Percentiles rank a stretch among this genome's conserved stretches.
Evolutionary conservation across 2,888 invertebrate species (phyloP).

Genomic region (Antheraea yamamai): DNA sequence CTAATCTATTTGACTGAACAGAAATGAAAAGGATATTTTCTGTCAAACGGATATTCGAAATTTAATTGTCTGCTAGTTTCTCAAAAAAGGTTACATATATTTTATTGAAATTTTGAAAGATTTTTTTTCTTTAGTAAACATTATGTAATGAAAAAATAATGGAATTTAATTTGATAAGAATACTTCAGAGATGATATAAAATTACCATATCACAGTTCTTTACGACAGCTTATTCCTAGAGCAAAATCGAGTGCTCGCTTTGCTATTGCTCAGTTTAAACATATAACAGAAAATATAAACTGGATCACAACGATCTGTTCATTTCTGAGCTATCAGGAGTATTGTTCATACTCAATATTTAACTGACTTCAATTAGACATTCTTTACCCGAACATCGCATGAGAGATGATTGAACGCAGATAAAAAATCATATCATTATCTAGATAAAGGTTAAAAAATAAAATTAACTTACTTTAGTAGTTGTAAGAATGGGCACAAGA

Average conservation of each 20-base stretch:
- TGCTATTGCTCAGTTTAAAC: background rate
- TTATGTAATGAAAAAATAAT: no score
- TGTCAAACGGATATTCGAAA: background rate
- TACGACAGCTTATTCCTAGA: background rate
- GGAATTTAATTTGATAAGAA: background rate
- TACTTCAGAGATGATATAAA: background rate
- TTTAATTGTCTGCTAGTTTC: background rate
- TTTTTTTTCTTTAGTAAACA: background rate
- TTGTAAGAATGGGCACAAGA: slow-evolving; percentile 62
- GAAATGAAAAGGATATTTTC: background rate
- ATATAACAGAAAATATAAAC: no score
- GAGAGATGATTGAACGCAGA: background rate
- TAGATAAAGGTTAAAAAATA: background rate
- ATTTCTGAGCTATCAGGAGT: background rate
- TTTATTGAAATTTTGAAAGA: background rate
- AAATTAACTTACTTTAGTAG: slow-evolving; percentile 32
- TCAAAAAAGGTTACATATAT: background rate
- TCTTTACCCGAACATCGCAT: background rate
- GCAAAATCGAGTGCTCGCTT: background rate
- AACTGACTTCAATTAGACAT: background rate
- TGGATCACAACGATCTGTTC: background rate
- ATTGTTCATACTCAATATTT: background rate
- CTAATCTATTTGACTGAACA: background rate
- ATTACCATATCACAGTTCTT: background rate
- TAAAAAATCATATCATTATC: background rate